Conservation (phyloP, 2,113 vertebrate genomes). For the Sciurus niger region DNA sequence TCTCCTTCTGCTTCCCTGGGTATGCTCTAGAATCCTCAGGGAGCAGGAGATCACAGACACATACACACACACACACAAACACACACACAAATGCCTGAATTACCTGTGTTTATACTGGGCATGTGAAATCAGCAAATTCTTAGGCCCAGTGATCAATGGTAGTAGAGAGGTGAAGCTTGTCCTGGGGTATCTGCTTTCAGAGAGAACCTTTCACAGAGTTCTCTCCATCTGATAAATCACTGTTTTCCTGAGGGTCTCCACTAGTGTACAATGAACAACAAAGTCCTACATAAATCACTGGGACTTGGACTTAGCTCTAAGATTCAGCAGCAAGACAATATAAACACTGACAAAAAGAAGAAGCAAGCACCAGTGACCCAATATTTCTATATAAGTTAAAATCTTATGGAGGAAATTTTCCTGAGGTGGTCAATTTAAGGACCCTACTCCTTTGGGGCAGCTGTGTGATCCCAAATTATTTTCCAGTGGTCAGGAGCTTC, state of each 20-base stretch:
- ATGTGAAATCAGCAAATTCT: background rate
- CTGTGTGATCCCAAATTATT: background rate
- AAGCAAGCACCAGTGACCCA: background rate
- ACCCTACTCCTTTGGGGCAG: background rate
- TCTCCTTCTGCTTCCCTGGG: background rate
- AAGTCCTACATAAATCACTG: conserved; percentile 24
- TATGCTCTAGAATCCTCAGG: background rate
- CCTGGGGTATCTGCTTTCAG: background rate
- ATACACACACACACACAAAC: background rate
- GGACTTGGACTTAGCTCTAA: background rate
- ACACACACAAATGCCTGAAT: fast-evolving
- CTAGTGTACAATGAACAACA: background rate
- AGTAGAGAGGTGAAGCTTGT: background rate
- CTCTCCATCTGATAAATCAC: conserved; percentile 66
- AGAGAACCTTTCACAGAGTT: conserved; percentile 24
- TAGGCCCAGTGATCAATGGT: background rate
- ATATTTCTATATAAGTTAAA: background rate
- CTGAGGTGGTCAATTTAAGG: background rate
- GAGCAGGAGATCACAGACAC: background rate
- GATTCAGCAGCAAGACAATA: background rate
- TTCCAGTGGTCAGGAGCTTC: background rate
- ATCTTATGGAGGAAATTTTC: background rate
- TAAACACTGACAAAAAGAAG: background rate
- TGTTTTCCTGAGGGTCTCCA: background rate
- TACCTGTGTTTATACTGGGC: background rate